A percentile compares a stretch with the other conserved stretches of the same genome.
phyloP scores from a whole-genome alignment of 2,797 vertebrate species.

The Cyclura pinguis region DNA sequence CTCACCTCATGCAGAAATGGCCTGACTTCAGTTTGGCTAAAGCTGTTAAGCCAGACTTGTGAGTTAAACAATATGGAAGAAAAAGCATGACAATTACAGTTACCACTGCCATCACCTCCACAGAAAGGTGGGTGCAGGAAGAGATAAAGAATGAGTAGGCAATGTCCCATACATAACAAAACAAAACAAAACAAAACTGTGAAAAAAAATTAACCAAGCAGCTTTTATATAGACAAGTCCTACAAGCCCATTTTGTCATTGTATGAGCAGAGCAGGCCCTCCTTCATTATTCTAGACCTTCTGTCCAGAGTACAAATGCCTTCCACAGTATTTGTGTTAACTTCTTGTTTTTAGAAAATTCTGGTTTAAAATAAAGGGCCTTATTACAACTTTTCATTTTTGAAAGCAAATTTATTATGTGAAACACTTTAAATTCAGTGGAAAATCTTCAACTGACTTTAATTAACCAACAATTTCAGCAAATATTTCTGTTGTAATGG shows the following conservation, averaged over 20 bases:
- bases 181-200: too few species aligned
- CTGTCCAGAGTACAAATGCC: neutral
- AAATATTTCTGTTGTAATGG: slow-evolving; percentile 19
- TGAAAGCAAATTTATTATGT: neutral
- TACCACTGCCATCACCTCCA: neutral
- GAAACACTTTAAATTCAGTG: neutral
- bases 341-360: neutral
- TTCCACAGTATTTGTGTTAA: neutral
- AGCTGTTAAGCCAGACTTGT: neutral
- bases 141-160: too few species aligned
- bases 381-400: neutral
- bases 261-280: neutral
- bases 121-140: too few species aligned
- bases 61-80: neutral
- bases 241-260: neutral
- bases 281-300: neutral
- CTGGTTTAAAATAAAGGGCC: neutral
- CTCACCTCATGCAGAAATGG: too few species aligned
- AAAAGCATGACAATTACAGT: neutral
- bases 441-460: neutral
- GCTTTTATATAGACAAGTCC: too few species aligned
- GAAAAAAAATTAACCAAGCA: too few species aligned
- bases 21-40: neutral
- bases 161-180: too few species aligned
- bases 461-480: neutral